A percentile compares a stretch with the other conserved stretches of the same genome.
Evolutionary conservation across 1,140 invertebrate species (phyloP).

Genomic region (Arctopsyche grandis): DNA sequence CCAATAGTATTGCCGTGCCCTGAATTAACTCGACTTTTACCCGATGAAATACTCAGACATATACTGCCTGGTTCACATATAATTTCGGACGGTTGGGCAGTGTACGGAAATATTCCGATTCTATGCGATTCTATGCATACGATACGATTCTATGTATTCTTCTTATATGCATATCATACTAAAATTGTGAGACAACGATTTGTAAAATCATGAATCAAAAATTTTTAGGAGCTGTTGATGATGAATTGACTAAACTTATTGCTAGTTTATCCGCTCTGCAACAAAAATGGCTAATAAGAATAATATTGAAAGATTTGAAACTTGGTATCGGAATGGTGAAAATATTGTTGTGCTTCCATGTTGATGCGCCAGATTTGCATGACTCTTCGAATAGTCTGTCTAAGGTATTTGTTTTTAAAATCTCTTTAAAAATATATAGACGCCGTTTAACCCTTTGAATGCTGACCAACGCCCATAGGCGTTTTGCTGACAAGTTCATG

Average conservation of each 20-base stretch:
- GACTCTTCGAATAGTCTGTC: conserved; percentile 76
- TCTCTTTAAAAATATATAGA: not conserved
- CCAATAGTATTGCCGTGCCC: too few relatives aligned
- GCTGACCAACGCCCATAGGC: too few relatives aligned
- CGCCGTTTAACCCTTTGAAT: too few relatives aligned
- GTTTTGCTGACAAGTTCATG: too few relatives aligned
- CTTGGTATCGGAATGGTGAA: conserved; percentile 76
- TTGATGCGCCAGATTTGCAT: conserved; percentile 82
- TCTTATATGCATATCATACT: too few relatives aligned
- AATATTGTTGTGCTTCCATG: conserved; percentile 79
- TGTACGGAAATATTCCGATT: too few relatives aligned
- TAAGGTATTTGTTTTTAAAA: conserved; percentile 66
- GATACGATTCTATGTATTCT: too few relatives aligned
- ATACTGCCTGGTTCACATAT: too few relatives aligned
- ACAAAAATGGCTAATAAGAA: conserved; percentile 89
- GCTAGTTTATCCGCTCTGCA: conserved; percentile 75
- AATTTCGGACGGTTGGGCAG: too few relatives aligned
- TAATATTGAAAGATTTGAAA: conserved; percentile 86
- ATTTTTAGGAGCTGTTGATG: conserved; percentile 62
- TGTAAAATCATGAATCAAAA: conserved; percentile 26
- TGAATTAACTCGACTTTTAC: too few relatives aligned
- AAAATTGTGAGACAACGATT: conserved; percentile 12
- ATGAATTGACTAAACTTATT: conserved; percentile 68
- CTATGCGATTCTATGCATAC: too few relatives aligned
- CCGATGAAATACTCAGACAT: too few relatives aligned